Evolutionary conservation across 1,140 invertebrate species (phyloP), one percentile per base, ranked within the genome.

Genomic region (Drosophila sp.): DNA sequence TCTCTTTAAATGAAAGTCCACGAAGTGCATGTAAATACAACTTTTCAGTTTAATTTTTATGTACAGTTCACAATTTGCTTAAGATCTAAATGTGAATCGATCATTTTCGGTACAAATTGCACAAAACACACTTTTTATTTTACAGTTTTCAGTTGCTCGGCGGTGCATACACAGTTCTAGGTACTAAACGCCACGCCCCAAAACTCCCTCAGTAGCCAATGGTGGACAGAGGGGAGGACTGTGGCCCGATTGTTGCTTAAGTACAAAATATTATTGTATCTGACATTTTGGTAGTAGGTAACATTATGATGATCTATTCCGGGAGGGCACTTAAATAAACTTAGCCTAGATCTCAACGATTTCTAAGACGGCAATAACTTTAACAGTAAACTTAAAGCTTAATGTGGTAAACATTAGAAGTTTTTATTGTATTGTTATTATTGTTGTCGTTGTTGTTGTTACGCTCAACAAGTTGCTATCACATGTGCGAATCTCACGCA

Each of bases 401-500:
- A 81, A 34, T 41, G 29, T 58, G 29, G 43, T 16, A 32, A 71
- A 21, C 27, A 18, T 34, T 58, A 38, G 18, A 64, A 51, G 61
- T 77, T 71, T 48, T 14, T 40, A n/a, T 40, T 40, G 38, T 41
- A n/a, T n/a, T n/a, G n/a, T n/a, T n/a, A 48, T 14, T 40, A n/a
- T 40, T 40, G 38, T 41, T 41, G 7, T 54, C 78, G 62, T 59
- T 83, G 66, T 38, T 61, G 78, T 36, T 80, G 76, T 72, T 84
- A 84, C 69, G 50, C 70, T 84, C 61, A 76, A 57, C 18, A 43
- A 18, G 25, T 38, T 77, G 76, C 58, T 78, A 83, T 78, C 62
- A 82, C 80, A 78, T 45, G 18, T 18, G 21, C 9, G 7, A n/a
- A n/a, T 78, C 67, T 91, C 78, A 91, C 72, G 82, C 80, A 41